Conservation (phyloP, 2,888 invertebrate species). For the Pammene fasciana region DNA sequence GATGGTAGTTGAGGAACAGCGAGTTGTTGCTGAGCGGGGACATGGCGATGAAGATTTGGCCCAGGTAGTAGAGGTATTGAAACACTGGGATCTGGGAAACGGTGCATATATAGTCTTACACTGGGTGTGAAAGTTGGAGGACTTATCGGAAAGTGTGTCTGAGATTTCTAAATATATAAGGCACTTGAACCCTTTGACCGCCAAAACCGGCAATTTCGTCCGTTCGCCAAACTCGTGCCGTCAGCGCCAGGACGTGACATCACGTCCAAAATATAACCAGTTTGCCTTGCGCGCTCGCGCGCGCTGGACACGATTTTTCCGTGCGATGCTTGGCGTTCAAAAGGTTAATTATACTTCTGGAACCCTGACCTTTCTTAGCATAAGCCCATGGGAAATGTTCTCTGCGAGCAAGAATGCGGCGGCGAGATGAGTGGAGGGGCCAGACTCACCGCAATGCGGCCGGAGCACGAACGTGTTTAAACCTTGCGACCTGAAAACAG, state of each 20-base stretch:
- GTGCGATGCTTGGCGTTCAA: too few species aligned
- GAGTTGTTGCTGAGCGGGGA: slow-evolving; percentile 99
- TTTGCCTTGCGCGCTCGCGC: too few species aligned
- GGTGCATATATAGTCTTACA: not conserved
- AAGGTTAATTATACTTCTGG: too few species aligned
- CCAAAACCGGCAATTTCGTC: too few species aligned
- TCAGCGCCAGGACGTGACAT: too few species aligned
- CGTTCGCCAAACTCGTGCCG: too few species aligned
- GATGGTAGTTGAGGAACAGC: slow-evolving; percentile 98
- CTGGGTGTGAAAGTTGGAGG: not conserved
- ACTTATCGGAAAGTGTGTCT: not conserved
- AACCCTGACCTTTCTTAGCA: slow-evolving; percentile 91
- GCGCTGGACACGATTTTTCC: too few species aligned
- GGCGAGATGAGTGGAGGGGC: slow-evolving; percentile 97
- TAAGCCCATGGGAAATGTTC: slow-evolving; percentile 98
- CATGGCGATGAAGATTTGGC: slow-evolving; percentile 99
- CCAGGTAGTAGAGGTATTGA: slow-evolving; percentile 98
- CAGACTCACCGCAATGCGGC: slow-evolving; percentile 99
- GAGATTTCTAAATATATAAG: too few species aligned
- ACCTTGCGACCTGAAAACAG: slow-evolving; percentile 88
- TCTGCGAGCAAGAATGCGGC: slow-evolving; percentile 98
- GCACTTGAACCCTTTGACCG: too few species aligned
- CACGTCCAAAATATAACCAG: too few species aligned
- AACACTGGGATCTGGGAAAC: slow-evolving; percentile 93
- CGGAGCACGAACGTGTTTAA: slow-evolving; percentile 96